phyloP scores from a whole-genome alignment of 2,113 vertebrate genomes.

The Panthera leo region DNA sequence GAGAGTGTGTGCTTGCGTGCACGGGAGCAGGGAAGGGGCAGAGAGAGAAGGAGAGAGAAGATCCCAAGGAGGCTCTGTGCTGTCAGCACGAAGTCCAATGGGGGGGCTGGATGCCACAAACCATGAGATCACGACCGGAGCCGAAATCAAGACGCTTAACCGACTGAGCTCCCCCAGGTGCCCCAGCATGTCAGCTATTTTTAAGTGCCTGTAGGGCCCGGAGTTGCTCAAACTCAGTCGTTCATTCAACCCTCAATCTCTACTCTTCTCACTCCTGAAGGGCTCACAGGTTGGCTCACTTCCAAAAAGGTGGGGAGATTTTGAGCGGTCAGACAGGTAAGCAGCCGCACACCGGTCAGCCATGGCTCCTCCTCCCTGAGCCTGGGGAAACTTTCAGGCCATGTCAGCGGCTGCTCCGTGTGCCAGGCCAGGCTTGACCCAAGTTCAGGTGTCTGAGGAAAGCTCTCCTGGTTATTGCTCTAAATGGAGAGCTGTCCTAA shows the following conservation, averaged over 20 bases:
- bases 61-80: no score
- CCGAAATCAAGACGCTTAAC: no score
- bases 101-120: no score
- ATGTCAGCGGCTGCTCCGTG: fast-evolving
- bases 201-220: neutral
- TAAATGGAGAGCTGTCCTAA: neutral
- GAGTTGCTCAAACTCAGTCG: neutral
- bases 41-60: no score
- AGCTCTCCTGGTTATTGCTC: neutral
- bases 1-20: no score
- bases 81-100: no score
- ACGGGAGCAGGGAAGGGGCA: no score
- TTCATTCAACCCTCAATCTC: neutral
- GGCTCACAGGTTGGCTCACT: neutral
- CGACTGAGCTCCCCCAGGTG: no score
- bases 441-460: neutral
- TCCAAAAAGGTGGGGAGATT: neutral
- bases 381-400: neutral
- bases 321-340: neutral
- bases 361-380: neutral
- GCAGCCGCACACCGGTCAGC: no score
- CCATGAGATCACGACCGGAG: no score
- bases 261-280: neutral
- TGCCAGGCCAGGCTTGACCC: neutral
- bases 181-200: neutral